Conservation (phyloP, 2,113 vertebrate species). For the Columbina picui region DNA sequence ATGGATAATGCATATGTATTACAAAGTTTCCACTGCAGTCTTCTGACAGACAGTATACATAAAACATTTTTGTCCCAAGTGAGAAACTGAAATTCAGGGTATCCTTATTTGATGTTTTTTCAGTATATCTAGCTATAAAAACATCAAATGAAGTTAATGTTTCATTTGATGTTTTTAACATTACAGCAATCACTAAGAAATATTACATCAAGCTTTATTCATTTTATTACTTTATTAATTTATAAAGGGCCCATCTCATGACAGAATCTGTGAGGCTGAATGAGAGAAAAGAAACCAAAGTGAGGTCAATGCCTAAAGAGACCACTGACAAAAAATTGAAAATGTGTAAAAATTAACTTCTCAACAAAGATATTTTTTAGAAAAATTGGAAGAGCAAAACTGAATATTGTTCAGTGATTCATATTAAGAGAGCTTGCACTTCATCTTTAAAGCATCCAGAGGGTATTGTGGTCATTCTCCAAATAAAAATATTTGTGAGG, state of each 20-base stretch:
- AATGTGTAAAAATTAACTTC: neutral
- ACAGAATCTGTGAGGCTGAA: neutral
- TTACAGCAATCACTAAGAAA: conserved; percentile 35
- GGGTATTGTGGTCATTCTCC: neutral
- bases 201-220: conserved; percentile 25
- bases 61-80: conserved; percentile 41
- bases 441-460: neutral
- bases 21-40: neutral
- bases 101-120: conserved; percentile 39
- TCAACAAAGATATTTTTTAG: neutral
- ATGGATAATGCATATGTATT: neutral
- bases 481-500: neutral
- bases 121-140: conserved; percentile 45
- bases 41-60: conserved; percentile 29
- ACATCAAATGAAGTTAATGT: conserved; percentile 46
- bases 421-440: neutral
- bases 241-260: neutral
- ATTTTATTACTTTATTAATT: conserved; percentile 51
- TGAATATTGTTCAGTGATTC: neutral
- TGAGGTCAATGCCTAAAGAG: neutral
- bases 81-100: conserved; percentile 37
- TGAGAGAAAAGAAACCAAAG: neutral
- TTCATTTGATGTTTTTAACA: conserved; percentile 62
- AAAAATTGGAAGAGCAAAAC: neutral
- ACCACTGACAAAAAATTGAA: neutral